A percentile compares a stretch with the other conserved stretches of the same genome.
Conservation (phyloP, 2,888 invertebrate genomes). For the Cyaniris semiargus region DNA sequence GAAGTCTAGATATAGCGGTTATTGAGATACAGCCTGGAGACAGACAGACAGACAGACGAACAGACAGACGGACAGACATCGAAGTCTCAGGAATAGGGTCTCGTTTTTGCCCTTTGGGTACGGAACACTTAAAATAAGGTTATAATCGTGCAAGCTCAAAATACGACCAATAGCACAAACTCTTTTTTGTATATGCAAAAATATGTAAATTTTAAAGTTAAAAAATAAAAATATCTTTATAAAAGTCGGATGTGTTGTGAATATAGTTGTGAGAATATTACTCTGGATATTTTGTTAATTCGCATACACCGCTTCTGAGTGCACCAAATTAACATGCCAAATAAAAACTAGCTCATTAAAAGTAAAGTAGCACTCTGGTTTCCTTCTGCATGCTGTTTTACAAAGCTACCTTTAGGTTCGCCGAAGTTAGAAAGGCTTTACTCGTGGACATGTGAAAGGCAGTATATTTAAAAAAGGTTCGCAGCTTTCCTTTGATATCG, state of each 20-base stretch:
- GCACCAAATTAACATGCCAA: conserved; percentile 31
- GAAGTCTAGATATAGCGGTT: no score
- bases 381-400: conserved; percentile 38
- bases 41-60: no score
- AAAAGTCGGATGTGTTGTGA: conserved; percentile 20
- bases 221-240: conserved; percentile 26
- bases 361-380: conserved; percentile 31
- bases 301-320: conserved; percentile 30
- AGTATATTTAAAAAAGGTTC: conserved; percentile 54
- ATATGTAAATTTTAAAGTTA: neutral
- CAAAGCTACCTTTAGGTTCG: conserved; percentile 44
- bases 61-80: no score
- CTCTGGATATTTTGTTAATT: conserved; percentile 30
- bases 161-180: neutral
- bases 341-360: conserved; percentile 31
- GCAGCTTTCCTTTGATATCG: conserved; percentile 59
- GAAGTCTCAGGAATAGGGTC: no score
- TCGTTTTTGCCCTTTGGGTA: no score
- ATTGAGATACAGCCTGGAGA: no score
- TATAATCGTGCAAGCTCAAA: neutral
- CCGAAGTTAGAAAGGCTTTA: conserved; percentile 47
- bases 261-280: conserved; percentile 30
- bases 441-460: conserved; percentile 55
- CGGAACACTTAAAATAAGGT: no score
- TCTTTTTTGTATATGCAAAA: neutral